phyloP scores from a whole-genome alignment of 2,797 vertebrate genomes.

The Holocentrus rufus region DNA sequence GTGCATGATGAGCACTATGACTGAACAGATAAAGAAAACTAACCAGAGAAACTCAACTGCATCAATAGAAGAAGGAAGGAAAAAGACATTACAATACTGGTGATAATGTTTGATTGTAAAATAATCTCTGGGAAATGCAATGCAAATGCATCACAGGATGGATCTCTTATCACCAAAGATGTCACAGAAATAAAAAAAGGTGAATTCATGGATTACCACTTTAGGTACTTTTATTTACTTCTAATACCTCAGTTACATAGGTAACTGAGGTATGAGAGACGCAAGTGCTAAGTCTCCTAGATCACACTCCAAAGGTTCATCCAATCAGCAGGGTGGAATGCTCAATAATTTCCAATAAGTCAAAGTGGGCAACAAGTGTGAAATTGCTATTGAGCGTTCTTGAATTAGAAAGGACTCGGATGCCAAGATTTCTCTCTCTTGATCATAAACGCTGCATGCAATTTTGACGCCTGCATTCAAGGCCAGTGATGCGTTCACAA shows the following conservation, averaged over 20 bases:
- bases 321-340: background rate
- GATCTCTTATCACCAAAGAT: background rate
- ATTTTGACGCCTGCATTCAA: slow-evolving; percentile 1
- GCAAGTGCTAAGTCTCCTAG: background rate
- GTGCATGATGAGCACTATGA: too few species aligned
- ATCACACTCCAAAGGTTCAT: background rate
- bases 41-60: too few species aligned
- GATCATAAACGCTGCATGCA: background rate
- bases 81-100: too few species aligned
- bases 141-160: too few species aligned
- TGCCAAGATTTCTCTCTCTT: background rate
- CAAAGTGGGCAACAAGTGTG: slow-evolving; percentile 15
- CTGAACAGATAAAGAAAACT: too few species aligned
- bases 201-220: too few species aligned
- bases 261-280: background rate
- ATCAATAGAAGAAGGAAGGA: too few species aligned
- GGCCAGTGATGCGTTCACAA: background rate
- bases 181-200: background rate
- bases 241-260: too few species aligned
- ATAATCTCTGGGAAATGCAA: too few species aligned
- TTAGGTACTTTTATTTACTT: too few species aligned
- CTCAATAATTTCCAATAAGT: slow-evolving; percentile 1
- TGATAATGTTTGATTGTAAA: too few species aligned
- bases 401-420: slow-evolving; percentile 2
- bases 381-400: slow-evolving; percentile 4